Evolutionary conservation across 2,888 invertebrate genomes (phyloP), one percentile per base, ranked within the genome.

Genomic region (Eilema sororculum): DNA sequence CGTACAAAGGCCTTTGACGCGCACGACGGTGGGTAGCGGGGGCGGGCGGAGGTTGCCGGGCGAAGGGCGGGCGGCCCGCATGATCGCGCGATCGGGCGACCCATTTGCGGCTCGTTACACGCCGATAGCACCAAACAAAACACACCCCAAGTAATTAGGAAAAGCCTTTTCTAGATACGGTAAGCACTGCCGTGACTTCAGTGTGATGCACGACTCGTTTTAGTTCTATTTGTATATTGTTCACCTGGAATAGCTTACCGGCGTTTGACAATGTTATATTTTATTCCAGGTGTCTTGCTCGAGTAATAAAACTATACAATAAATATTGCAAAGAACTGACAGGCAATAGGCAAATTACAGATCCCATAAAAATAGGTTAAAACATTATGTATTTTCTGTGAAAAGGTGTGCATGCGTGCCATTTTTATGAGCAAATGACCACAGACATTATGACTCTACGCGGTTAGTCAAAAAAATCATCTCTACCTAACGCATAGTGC

Each of bases 91-190:
- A 94, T 95, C 94, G 85, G 80, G 85, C 90, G 93, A 93, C 93
- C 95, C 94, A 93, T 94, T 94, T 92, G 95, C 93, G 93, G 92
- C 93, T 93, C 95, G 95, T 93, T 95, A 93, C 94, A 90, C 94
- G 90, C 94, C 88, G 95, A 95, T 95, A 95, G 91, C 93, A 90
- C 92, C 94, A 95, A 93, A 95, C 95, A 95, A 94, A 94, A 95
- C 94, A 92, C 90, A 94, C 94, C 93, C 93, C 90, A 93, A 94
- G 93, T 94, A 95, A 95, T 94, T 95, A 94, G 94, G 91, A 89
- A 94, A 94, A 94, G 93, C 93, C 94, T 94, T 94, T 93, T 93
- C 91, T 91, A 93, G 93, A 93, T 94, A 93, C 89, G 88, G 91
- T 92, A 92, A 94, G 93, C 89, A 93, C 91, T 93, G 86, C 71